phyloP scores from a whole-genome alignment of 2,113 vertebrate genomes.

The Condylura cristata region DNA sequence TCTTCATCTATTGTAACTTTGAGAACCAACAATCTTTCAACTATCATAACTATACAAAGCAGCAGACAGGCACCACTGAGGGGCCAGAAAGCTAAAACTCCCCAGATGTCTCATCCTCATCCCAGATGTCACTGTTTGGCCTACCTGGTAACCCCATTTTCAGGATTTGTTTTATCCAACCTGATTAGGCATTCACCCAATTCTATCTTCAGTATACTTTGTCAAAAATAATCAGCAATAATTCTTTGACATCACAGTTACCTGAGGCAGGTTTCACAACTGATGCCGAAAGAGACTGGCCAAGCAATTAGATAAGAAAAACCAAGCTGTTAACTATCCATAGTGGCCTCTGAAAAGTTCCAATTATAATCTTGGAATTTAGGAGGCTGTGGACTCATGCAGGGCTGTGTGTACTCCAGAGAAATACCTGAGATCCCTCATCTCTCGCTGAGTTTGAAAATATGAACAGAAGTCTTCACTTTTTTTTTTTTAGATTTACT shows the following conservation, averaged over 20 bases:
- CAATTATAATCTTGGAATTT: background rate
- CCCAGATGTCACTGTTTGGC: background rate
- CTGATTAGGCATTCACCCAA: background rate
- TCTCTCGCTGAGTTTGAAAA: background rate
- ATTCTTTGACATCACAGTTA: background rate
- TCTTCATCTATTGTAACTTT: background rate
- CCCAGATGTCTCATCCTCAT: background rate
- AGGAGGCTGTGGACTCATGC: background rate
- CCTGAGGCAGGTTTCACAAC: background rate
- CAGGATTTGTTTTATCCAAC: background rate
- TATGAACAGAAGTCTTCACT: background rate
- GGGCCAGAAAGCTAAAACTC: background rate
- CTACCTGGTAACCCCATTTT: background rate
- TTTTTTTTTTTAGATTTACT: no score
- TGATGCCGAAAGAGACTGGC: background rate
- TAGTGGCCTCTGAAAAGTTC: background rate
- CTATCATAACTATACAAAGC: background rate
- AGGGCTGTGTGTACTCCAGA: background rate
- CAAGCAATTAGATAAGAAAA: background rate
- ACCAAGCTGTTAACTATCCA: background rate
- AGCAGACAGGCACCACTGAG: background rate
- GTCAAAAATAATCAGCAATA: background rate
- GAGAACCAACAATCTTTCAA: background rate
- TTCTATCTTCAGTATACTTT: background rate
- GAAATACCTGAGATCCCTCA: background rate